Base-by-base conservation (phyloP, 2,797 vertebrate species). In the Dicrostonyx torquatus region DNA sequence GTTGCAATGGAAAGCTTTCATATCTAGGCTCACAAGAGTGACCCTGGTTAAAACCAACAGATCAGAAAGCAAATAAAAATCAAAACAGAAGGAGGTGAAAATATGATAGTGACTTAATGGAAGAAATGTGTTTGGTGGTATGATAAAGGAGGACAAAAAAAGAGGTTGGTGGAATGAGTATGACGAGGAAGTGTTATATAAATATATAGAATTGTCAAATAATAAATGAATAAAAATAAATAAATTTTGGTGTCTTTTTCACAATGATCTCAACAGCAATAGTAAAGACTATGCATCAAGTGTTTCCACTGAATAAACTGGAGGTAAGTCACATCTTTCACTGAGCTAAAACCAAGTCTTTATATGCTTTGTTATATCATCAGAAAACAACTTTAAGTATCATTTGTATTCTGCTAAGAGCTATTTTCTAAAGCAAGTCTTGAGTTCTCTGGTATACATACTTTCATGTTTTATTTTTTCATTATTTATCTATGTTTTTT, bases 281-380 rank as follows among this genome's bases (percentile, higher is more conserved):
- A 58, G 45, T 9, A 24, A 75, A 14, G 79, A 7, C 31, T 66
- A n/a, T 50, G 24, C 53, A 53, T 83, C 68, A 55, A 78, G 84
- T 91, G 26, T 96, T 95, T 91, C 73, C 79, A 78, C n/a, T 20
- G 89, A 50, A 4, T 78, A 70, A 91, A 76, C 79, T 2, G 84
- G 88, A 83, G 6, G 3, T 43, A 91, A 89, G 72, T 89, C 43
- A 89, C 26, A 34, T 66, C 24, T 80, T 84, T 87, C 34, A 72
- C 53, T 92, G 91, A 83, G 62, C 83, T 70, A 90, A 26, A 92
- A 86, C 80, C 77, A 90, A 6, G 12, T 83, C 45, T 88, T 6
- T 85, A 20, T 83, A 20, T 75, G 50, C 4, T 85, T 90, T 90
- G 26, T 90, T 92, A 6, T 77, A 40, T 10, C 66, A 85, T 31